Evolutionary conservation across 2,797 vertebrate genomes (phyloP).

Genomic region (Crax fasciolata): DNA sequence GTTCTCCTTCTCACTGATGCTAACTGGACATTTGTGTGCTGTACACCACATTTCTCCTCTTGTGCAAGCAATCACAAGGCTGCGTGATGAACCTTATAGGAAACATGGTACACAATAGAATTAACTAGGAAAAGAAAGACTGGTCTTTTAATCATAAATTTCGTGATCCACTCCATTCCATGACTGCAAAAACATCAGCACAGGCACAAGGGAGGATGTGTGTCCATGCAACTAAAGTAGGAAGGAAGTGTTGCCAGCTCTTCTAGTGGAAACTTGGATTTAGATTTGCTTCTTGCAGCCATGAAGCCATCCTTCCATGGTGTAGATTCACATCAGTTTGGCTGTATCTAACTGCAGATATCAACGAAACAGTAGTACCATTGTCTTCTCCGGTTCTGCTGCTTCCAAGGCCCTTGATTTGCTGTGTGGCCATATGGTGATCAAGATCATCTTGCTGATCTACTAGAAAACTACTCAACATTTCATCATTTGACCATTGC

Average conservation of each 20-base stretch:
- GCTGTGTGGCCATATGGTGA: not conserved
- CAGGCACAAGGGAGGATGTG: not conserved
- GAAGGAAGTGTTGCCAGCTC: not conserved
- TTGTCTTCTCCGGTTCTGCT: not conserved
- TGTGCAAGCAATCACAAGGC: not conserved
- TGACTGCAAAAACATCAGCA: not conserved
- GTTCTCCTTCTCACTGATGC: not conserved
- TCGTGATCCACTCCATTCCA: not conserved
- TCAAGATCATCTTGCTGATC: not conserved
- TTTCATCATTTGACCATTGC: not conserved
- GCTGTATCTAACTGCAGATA: not conserved
- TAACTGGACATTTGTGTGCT: not conserved
- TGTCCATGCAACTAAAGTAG: not conserved
- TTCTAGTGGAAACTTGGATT: not conserved
- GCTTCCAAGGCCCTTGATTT: not conserved
- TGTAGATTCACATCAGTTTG: not conserved
- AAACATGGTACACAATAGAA: not conserved
- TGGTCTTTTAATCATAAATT: not conserved
- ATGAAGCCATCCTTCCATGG: not conserved
- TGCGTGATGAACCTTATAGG: not conserved
- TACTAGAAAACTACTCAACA: not conserved
- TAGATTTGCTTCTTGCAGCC: not conserved
- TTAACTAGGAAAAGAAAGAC: not conserved
- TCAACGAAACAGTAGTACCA: not conserved
- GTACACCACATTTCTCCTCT: fast-evolving